Evolutionary conservation across 2,113 vertebrate genomes (phyloP), one percentile per base, ranked within the genome.

Genomic region (Arenaria interpres): DNA sequence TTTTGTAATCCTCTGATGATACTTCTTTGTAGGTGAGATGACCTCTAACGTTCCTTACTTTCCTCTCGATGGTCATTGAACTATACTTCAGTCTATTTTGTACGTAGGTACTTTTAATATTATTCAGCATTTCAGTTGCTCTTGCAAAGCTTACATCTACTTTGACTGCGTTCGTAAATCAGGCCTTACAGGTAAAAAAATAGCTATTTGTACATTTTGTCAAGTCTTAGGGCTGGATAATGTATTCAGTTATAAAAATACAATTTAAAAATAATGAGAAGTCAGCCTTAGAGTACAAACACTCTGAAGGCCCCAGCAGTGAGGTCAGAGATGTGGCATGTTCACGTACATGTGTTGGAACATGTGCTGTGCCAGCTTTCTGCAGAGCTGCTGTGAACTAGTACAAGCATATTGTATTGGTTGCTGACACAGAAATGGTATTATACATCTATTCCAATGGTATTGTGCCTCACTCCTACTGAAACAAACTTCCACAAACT

Each of bases 401-500:
- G 33, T 21, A 19, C 41, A 66, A 64, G 27, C 33, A 45, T 27
- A 25, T 20, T 35, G 48, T 33, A 35, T 56, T 67, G 50, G 50
- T 88, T 79, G 50, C 60, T 93, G 63, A 64, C 48, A 33, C 15
- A 90, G 78, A 86, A 95, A 57, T 9, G 21, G 46, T 22, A 21
- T n/a, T 66, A 12, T 57, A 73, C 35, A 41, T 41, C 77, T 79
- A 81, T 77, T 62, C 64, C 83, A 88, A 32, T 50, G 96, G 25
- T 80, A 37, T 56, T 39, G 39, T 93, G 64, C 46, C 94, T 93
- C 41, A 33, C 59, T 88, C 46, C 85, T 72, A 51, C 78, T 91
- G 75, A 95, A 96, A 90, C 43, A 66, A 85, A 84, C 93, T 95
- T 95, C 51, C 66, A 74, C 85, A 81, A 77, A 82, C 45, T 41